A percentile compares a stretch with the other conserved stretches of the same genome.
Evolutionary conservation across 2,888 invertebrate species (phyloP).

Genomic region (Drosophila suboccidentalis): DNA sequence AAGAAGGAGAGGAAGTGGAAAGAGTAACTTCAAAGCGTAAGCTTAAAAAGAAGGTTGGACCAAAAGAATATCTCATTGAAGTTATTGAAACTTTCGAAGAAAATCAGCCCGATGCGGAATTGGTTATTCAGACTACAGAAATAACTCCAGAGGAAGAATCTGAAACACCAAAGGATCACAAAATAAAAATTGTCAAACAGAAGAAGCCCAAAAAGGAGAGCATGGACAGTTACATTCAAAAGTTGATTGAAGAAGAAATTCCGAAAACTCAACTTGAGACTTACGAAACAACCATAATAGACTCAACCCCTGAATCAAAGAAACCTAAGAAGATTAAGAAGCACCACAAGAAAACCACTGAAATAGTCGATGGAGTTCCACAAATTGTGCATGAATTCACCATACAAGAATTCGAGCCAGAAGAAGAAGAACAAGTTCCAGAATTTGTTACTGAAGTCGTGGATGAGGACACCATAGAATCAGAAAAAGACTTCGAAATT

Average conservation of each 20-base stretch:
- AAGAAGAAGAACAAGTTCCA: conserved; percentile 54
- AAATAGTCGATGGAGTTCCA: conserved; percentile 75
- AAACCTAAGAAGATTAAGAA: conserved; percentile 83
- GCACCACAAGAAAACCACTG: conserved; percentile 82
- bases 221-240: conserved; percentile 77
- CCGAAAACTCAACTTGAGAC: conserved; percentile 84
- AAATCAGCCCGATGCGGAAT: conserved; percentile 84
- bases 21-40: conserved; percentile 82
- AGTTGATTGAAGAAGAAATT: conserved; percentile 83
- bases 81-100: conserved; percentile 85
- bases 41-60: conserved; percentile 85
- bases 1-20: conserved; percentile 78
- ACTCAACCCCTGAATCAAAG: conserved; percentile 74
- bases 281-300: conserved; percentile 81
- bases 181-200: conserved; percentile 74
- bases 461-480: conserved; percentile 9
- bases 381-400: conserved; percentile 76
- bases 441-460: conserved; percentile 15
- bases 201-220: conserved; percentile 79
- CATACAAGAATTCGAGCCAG: conserved; percentile 67
- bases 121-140: conserved; percentile 85
- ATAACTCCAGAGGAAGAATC: conserved; percentile 61
- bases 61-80: conserved; percentile 85
- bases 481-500: conserved; percentile 57
- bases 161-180: conserved; percentile 35